A percentile compares a stretch with the other conserved stretches of the same genome.
These are phyloP conservation scores for Yponomeuta evonymella DNA, from an alignment of 2,888 invertebrate genomes.

Conservation along the genomic window DNA sequence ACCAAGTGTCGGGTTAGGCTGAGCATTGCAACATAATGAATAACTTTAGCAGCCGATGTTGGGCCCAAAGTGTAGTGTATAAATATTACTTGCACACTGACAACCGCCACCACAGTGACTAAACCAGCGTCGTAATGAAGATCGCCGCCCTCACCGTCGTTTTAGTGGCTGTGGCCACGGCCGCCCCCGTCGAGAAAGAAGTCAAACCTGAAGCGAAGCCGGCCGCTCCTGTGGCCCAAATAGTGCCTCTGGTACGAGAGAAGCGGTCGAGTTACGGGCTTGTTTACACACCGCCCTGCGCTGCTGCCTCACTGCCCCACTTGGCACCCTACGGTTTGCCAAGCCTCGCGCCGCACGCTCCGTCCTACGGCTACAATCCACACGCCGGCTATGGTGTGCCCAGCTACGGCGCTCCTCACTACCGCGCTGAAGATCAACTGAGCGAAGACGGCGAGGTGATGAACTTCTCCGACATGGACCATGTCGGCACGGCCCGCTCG, in stretches of 20 bases:
- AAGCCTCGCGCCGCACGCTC: not conserved
- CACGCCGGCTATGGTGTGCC: slow-evolving; percentile 17
- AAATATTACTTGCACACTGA: slow-evolving; percentile 45
- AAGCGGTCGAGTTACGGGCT: slow-evolving; percentile 19
- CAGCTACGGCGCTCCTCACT: slow-evolving; percentile 27
- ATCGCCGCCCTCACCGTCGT: slow-evolving; percentile 32
- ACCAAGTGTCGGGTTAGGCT: slow-evolving; percentile 24
- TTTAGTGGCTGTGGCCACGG: slow-evolving; percentile 28
- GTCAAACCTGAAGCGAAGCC: slow-evolving; percentile 26
- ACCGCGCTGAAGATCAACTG: slow-evolving; percentile 33
- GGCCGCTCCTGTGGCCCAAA: not conserved
- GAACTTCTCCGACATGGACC: slow-evolving; percentile 50
- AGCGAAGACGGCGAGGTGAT: slow-evolving; percentile 39
- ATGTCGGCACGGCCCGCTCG: slow-evolving; percentile 39
- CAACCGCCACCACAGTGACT: slow-evolving; percentile 25
- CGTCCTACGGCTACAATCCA: slow-evolving; percentile 30
- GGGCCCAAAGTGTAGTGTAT: slow-evolving; percentile 38
- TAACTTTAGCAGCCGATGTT: slow-evolving; percentile 25
- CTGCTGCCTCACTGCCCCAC: slow-evolving; percentile 26
- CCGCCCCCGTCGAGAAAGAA: slow-evolving; percentile 38
- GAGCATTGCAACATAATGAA: slow-evolving; percentile 35
- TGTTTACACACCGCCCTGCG: slow-evolving; percentile 24
- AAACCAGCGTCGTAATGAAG: slow-evolving; percentile 44
- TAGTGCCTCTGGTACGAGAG: not conserved
- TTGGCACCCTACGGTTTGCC: slow-evolving; percentile 23